A percentile compares a stretch with the other conserved stretches of the same genome.
Evolutionary conservation across 1,140 invertebrate species (phyloP).

Genomic region (Antheraea mylitta): DNA sequence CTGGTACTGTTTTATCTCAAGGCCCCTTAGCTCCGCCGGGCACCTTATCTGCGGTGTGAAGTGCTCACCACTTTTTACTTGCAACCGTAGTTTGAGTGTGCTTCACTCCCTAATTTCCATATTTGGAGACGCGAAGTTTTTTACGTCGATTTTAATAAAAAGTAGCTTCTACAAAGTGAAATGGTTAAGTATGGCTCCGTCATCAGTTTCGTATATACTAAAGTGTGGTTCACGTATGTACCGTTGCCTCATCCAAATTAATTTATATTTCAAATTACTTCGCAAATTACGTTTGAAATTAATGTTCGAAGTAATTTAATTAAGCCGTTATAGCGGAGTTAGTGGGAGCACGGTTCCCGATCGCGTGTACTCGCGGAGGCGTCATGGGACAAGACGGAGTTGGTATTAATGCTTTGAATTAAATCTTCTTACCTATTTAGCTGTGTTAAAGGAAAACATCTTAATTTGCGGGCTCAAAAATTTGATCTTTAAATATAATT

Average conservation of each 20-base stretch:
- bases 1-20: conserved; percentile 12
- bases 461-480: not conserved
- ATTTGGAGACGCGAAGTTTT: conserved; percentile 11
- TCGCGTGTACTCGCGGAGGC: not conserved
- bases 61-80: conserved; percentile 12
- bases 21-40: conserved; percentile 1
- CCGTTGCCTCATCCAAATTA: not conserved
- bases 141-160: conserved; percentile 9
- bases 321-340: conserved; percentile 1
- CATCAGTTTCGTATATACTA: conserved; percentile 1
- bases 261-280: conserved; percentile 1
- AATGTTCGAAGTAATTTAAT: conserved; percentile 3
- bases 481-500: not conserved
- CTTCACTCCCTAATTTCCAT: conserved; percentile 15
- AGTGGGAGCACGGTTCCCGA: not conserved
- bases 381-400: not conserved
- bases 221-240: not conserved
- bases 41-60: conserved; percentile 14
- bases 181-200: not conserved
- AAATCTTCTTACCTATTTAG: not conserved
- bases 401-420: not conserved
- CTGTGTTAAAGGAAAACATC: not conserved
- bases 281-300: conserved; percentile 2
- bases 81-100: conserved; percentile 4
- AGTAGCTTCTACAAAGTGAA: not conserved